Evolutionary conservation across 2,113 vertebrate genomes (phyloP), one percentile per base, ranked within the genome.

Genomic region (Anseranas semipalmata): DNA sequence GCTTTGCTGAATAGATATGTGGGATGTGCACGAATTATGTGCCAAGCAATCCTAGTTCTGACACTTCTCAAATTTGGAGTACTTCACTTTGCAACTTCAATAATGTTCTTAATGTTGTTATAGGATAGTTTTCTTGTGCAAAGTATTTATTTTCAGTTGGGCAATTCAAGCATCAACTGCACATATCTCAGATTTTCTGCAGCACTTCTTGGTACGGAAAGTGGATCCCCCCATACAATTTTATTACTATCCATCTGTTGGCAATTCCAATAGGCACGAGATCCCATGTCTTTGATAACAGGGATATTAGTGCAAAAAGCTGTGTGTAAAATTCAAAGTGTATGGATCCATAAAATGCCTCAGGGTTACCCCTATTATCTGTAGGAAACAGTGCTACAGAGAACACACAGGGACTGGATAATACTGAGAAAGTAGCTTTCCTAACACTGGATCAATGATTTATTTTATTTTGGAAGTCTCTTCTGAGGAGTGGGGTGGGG

Each of bases 391-490:
- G 48, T 77, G 18, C 73, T 43, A 35, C 72, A 66, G 83, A 58
- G 82, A 77, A 73, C 82, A 55, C 19, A 17, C 25, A 85, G 52
- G 53, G 35, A 17, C 77, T 72, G 77, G 30, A 24, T 83, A 66
- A 80, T 67, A 50, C 55, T 80, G 82, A 84, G 66, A 80, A 85
- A n/a, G 37, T 56, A 90, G 50, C 46, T 87, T 83, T 80, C 45
- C 50, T 83, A 87, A 91, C 59, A 50, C 28, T 71, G 67, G 59
- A 87, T 95, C 86, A 84, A 56, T 95, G 89, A 92, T 93, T 96
- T 96, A 93, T 96, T 91, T 95, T 75, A 93, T 90, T 96, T 95
- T 96, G 81, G 67, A 89, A 94, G 58, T 6, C 45, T 93, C 32
- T 67, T 95, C 67, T 90, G 87, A 86, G 82, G 71, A 79, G 43